phyloP scores from a whole-genome alignment of 2,113 vertebrate species.

The Periophthalmodon schlosseri region DNA sequence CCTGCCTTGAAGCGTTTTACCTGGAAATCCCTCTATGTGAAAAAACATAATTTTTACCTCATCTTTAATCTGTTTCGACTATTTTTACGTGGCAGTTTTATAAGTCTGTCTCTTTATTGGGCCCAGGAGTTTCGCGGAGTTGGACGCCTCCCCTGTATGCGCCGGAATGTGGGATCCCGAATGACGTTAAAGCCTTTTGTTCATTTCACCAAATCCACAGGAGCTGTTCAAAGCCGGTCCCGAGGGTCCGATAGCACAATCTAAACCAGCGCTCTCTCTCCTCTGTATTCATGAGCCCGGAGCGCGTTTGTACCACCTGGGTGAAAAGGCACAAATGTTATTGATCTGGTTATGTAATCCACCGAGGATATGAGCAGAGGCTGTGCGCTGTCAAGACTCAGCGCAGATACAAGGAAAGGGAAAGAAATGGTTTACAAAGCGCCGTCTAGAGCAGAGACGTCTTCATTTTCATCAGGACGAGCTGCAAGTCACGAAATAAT shows the following conservation, averaged over 20 bases:
- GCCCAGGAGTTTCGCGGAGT: neutral
- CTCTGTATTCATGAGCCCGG: neutral
- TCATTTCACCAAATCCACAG: neutral
- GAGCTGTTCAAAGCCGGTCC: neutral
- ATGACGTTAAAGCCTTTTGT: slow-evolving; percentile 25
- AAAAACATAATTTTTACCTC: too few relatives aligned
- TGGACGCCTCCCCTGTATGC: slow-evolving; percentile 7
- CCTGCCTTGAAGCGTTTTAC: too few relatives aligned
- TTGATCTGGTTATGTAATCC: neutral
- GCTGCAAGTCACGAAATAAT: neutral
- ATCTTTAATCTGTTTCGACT: neutral
- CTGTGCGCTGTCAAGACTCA: neutral
- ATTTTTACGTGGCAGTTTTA: neutral
- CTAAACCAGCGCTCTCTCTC: neutral
- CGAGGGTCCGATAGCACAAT: slow-evolving; percentile 11
- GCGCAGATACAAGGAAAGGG: neutral
- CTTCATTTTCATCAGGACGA: neutral
- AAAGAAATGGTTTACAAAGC: neutral
- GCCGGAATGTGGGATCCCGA: slow-evolving; percentile 22
- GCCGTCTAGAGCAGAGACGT: neutral
- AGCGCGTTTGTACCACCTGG: neutral
- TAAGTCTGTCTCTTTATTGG: neutral
- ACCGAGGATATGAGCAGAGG: neutral
- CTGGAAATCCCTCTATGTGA: too few relatives aligned
- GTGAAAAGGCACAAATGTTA: neutral